Conservation (phyloP, 2,888 invertebrate species). For the Cataglyphis cursor region DNA sequence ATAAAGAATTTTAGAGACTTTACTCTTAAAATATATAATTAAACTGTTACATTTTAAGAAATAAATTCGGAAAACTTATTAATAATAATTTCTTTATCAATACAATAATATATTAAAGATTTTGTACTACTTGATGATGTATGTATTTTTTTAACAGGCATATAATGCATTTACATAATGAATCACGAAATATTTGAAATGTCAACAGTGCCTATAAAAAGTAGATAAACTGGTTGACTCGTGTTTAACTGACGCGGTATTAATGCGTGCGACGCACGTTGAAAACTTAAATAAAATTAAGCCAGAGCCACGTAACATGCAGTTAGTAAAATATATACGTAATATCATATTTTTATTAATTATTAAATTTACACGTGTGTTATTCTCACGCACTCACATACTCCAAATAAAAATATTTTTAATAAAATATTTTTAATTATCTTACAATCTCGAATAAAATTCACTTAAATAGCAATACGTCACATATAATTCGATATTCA, state of each 20-base stretch:
- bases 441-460: neutral
- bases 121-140: neutral
- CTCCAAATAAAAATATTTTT: neutral
- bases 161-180: neutral
- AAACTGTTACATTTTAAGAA: neutral
- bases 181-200: neutral
- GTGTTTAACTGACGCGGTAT: neutral
- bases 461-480: neutral
- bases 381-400: neutral
- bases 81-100: neutral
- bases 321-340: neutral
- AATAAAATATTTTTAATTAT: neutral
- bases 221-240: neutral
- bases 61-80: neutral
- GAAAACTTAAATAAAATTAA: neutral
- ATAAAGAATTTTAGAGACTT: neutral
- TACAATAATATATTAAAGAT: neutral
- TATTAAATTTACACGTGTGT: neutral
- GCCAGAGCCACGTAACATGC: neutral
- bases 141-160: neutral
- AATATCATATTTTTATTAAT: neutral
- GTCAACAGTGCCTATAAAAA: neutral
- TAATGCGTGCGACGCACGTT: neutral
- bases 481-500: neutral
- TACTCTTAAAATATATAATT: neutral